Base-by-base conservation (phyloP, 1,140 invertebrate genomes). In the Lethocerus indicus region DNA sequence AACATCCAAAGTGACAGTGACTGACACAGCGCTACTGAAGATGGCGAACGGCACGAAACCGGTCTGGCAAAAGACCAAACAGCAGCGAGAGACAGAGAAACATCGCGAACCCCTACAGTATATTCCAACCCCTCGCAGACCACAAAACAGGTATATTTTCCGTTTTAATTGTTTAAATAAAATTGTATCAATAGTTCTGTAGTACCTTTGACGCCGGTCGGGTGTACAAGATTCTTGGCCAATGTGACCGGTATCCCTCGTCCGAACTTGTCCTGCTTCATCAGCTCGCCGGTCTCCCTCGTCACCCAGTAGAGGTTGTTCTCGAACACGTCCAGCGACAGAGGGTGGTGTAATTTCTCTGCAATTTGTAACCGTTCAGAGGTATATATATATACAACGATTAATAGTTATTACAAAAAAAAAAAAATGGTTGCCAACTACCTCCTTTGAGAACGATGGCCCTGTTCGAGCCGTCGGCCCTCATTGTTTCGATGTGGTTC, bases 181-280 rank as follows among this genome's bases (percentile, higher is more conserved):
- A n/a, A n/a, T n/a, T n/a, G n/a, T n/a, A n/a, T n/a, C n/a, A n/a
- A n/a, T n/a, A n/a, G n/a, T n/a, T 50, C 49, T 6, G 13, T 4
- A 68, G 61, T 56, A 77, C 75, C 72, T 72, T 85, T 92, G 2
- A 96, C 73, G 49, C 83, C 81, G n/a, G 81, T 82, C 0, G 90
- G 83, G 62, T 80, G 79, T 32, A 81, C 74, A 36, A 94, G 71
- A 58, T 90, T 78, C 56, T 75, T 79, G 35, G 83, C 75, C 3
- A 96, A 66, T 0, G 76, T 71, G 2, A 84, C 80, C 23, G 85
- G 81, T n/a, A 95, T 86, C 12, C 91, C 91, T 55, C 90, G 67
- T 3, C 92, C 93, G 67, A 97, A 96, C 70, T 98, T 98, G 60
- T 97, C 90, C 61, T 93, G 87, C 37, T 74, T 73, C 3, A 87